Percentiles rank a stretch among this genome's conserved stretches.
These are phyloP conservation scores for Tethea ocularis DNA, from an alignment of 2,888 invertebrate genomes.

Conservation along the genomic window DNA sequence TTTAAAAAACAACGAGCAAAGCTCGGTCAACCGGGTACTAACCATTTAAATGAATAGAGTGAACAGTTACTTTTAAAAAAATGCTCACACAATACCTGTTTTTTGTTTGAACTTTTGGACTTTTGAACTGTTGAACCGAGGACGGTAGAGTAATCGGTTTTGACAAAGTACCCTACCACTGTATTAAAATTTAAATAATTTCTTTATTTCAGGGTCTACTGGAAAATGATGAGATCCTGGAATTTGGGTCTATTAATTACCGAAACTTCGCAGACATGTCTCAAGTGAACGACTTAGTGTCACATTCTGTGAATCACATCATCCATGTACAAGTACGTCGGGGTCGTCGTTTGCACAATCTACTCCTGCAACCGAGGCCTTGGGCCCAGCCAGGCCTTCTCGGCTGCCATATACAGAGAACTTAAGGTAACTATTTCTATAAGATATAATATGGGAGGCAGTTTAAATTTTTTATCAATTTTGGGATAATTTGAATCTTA, in stretches of 20 bases:
- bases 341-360: constrained; percentile 70
- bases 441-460: background rate
- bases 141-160: too few species aligned
- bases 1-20: too few species aligned
- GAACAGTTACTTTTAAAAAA: too few species aligned
- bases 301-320: constrained; percentile 83
- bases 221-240: constrained; percentile 87
- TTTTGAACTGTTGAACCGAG: too few species aligned
- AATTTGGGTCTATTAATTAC: constrained; percentile 90
- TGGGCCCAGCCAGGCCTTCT: constrained; percentile 92
- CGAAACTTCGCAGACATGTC: constrained; percentile 87
- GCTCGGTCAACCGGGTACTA: too few species aligned
- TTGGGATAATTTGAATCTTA: background rate
- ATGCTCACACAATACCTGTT: too few species aligned
- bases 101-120: too few species aligned
- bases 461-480: background rate
- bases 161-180: too few species aligned
- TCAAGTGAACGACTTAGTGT: constrained; percentile 88
- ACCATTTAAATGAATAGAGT: too few species aligned
- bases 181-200: background rate
- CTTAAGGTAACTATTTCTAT: constrained; percentile 8
- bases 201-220: constrained; percentile 85
- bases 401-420: constrained; percentile 75
- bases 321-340: constrained; percentile 80
- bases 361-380: constrained; percentile 87